phyloP scores from a whole-genome alignment of 2,797 vertebrate species.

The Amblyraja radiata region DNA sequence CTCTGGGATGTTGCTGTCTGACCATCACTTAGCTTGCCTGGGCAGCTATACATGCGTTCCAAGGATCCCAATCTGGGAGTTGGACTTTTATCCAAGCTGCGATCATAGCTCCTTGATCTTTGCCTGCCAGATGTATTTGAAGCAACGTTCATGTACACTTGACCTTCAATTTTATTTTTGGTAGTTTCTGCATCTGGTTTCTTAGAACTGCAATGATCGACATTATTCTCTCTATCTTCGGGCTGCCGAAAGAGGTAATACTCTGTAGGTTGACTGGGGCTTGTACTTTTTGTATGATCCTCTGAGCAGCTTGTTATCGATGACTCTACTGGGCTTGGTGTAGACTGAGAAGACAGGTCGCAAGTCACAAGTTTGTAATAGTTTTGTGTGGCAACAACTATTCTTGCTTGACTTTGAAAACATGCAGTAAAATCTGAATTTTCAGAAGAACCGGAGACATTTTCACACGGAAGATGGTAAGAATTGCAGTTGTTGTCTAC shows the following conservation, averaged over 20 bases:
- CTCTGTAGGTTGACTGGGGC: conserved; percentile 75
- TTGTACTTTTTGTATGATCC: conserved; percentile 76
- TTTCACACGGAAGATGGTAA: conserved; percentile 68
- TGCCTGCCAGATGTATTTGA: conserved; percentile 63
- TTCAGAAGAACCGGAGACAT: conserved; percentile 53
- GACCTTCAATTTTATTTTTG: conserved; percentile 68
- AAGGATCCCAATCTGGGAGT: conserved; percentile 68
- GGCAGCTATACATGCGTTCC: conserved; percentile 94
- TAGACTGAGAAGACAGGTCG: conserved; percentile 90
- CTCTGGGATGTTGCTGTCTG: conserved; percentile 42
- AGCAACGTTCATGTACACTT: conserved; percentile 81
- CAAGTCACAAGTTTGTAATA: conserved; percentile 96
- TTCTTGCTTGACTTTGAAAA: conserved; percentile 84
- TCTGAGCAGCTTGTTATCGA: conserved; percentile 89
- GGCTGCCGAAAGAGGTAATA: conserved; percentile 86
- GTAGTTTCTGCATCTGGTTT: conserved; percentile 44
- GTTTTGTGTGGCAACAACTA: conserved; percentile 92
- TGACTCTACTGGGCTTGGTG: conserved; percentile 82
- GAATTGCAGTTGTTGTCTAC: conserved; percentile 94
- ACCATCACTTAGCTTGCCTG: conserved; percentile 79
- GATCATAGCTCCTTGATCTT: conserved; percentile 90
- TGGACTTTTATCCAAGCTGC: conserved; percentile 75
- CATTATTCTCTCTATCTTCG: conserved; percentile 15
- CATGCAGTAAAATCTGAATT: conserved; percentile 77
- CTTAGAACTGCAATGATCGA: conserved; percentile 36